Evolutionary conservation across 2,888 invertebrate genomes (phyloP), one percentile per base, ranked within the genome.

Genomic region (Brachycybe producta): DNA sequence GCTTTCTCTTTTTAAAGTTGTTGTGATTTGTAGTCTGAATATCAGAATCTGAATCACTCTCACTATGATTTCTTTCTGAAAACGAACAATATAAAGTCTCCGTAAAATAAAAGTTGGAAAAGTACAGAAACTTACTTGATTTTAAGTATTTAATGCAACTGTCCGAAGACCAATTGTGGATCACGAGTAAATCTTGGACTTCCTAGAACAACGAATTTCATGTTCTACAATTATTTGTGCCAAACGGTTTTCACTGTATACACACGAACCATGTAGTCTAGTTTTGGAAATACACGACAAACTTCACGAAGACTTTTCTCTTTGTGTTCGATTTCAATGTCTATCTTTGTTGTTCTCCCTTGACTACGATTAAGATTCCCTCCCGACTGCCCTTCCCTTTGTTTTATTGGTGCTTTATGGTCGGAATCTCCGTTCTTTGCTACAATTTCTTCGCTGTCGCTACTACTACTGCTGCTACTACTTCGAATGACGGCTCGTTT

Each of bases 151-250:
- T 30, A 5, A 43, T 27, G 28, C 27, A 28, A 4, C 7, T 24
- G 4, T 47, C 39, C 8, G 38, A 15, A 7, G 23, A 38, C 47
- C 47, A 47, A 26, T 27, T 38, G 13, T 35, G 17, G 5, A 23
- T n/a, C 11, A 47, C 38, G 21, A 47, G 27, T 11, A 38, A 11
- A 38, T 47, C 47, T 38, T 47, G 47, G n/a, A 38, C 13, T 13
- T 47, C 47, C 47, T 47, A 38, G 17, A 45, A 11, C 24, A 15
- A 26, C n/a, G 32, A 27, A 43, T n/a, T 11, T 27, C 7, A 23
- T 27, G n/a, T 43, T 5, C 19, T 13, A 26, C 5, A 15, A n/a
- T n/a, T n/a, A n/a, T n/a, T n/a, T n/a, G 7, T 11, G 13, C 13
- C 30, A 30, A 30, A 30, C 13, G 13, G 13, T 7, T 11, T 11